A percentile compares a stretch with the other conserved stretches of the same genome.
Conservation (phyloP, 2,888 invertebrate species). For the Trachelus stipa region DNA sequence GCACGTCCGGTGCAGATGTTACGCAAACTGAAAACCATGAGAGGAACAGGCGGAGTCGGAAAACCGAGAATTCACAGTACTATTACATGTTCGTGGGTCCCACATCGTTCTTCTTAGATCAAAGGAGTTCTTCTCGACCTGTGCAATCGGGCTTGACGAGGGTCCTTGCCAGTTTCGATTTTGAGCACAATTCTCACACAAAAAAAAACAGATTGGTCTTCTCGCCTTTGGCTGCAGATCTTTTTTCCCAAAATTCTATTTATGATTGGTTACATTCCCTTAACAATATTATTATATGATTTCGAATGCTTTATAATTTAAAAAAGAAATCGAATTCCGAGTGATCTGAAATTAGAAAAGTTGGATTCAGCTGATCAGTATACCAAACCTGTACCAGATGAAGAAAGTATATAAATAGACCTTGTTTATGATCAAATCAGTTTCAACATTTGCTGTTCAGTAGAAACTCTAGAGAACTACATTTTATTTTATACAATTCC, state of each 20-base stretch:
- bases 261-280: not conserved
- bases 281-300: no score
- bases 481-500: not conserved
- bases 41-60: slow-evolving; percentile 1
- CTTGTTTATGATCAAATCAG: no score
- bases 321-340: not conserved
- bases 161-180: slow-evolving; percentile 12
- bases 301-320: no score
- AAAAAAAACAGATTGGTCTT: not conserved
- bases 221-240: not conserved
- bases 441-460: no score
- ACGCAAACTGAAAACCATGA: not conserved
- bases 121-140: slow-evolving; percentile 17
- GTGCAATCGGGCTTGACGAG: slow-evolving; percentile 21
- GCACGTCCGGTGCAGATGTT: slow-evolving; percentile 23
- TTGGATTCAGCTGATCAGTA: no score
- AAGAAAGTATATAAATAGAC: not conserved
- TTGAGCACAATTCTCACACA: not conserved
- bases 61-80: slow-evolving; percentile 16
- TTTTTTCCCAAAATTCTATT: slow-evolving; percentile 11
- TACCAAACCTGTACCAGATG: not conserved
- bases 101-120: slow-evolving; percentile 8
- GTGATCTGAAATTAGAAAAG: not conserved
- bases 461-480: no score
- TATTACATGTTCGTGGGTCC: slow-evolving; percentile 14